These are phyloP conservation scores for Phortica magna DNA, from an alignment of 2,888 invertebrate genomes.

Conservation along the genomic window DNA sequence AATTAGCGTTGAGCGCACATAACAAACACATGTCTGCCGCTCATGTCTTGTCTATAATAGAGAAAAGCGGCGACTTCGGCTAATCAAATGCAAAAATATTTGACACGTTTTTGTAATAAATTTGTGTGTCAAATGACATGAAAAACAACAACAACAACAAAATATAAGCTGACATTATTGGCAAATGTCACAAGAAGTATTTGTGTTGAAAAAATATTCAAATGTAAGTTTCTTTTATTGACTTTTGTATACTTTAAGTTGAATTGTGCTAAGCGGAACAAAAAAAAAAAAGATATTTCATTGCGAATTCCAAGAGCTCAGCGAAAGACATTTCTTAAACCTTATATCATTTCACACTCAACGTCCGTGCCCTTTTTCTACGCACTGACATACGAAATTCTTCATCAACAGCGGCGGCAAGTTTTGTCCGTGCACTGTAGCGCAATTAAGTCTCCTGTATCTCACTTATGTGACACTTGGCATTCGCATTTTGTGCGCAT, in stretches of 20 bases:
- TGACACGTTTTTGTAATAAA: constrained; percentile 6
- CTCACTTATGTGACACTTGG: constrained; percentile 27
- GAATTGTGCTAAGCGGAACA: too few species aligned
- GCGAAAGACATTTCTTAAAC: too few species aligned
- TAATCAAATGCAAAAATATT: background rate
- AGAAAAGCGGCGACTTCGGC: constrained; percentile 32
- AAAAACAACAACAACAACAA: background rate
- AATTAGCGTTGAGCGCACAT: constrained; percentile 53
- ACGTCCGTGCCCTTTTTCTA: too few species aligned
- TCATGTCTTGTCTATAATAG: constrained; percentile 51
- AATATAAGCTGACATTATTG: background rate
- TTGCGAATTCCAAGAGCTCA: too few species aligned
- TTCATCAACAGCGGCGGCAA: background rate
- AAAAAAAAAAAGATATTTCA: too few species aligned
- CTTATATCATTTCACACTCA: too few species aligned
- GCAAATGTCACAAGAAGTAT: too few species aligned
- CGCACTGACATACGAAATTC: constrained; percentile 32
- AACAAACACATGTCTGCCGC: constrained; percentile 25
- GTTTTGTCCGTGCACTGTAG: constrained; percentile 34
- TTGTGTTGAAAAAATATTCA: too few species aligned
- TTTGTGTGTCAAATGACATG: background rate
- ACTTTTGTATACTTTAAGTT: too few species aligned
- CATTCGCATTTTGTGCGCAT: constrained; percentile 49
- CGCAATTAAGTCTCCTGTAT: constrained; percentile 34
- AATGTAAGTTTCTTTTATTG: too few species aligned